These are phyloP conservation scores for Drosophila ananassae DNA, from an alignment of 1,140 invertebrate species.

Conservation along the genomic window DNA sequence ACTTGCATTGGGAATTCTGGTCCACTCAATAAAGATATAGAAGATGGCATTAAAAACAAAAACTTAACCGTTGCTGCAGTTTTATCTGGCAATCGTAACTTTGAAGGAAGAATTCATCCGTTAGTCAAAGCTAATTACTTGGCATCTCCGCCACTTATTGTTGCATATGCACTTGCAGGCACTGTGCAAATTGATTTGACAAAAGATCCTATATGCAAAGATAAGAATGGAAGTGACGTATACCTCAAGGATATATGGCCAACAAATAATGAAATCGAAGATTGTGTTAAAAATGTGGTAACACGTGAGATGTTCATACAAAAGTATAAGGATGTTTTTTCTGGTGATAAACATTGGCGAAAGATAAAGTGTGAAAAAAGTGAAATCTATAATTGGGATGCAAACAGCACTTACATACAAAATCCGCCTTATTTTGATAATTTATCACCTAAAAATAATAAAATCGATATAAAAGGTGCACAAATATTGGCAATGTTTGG, in stretches of 20 bases:
- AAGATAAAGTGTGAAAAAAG: too few relatives aligned
- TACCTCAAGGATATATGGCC: constrained; percentile 98
- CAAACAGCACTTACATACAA: too few relatives aligned
- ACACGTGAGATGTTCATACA: too few relatives aligned
- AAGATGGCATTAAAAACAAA: constrained; percentile 97
- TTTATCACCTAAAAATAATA: too few relatives aligned
- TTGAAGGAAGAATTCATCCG: constrained; percentile 98
- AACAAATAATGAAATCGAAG: too few relatives aligned
- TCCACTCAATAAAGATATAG: constrained; percentile 95
- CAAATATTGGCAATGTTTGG: too few relatives aligned
- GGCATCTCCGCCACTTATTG: constrained; percentile 96
- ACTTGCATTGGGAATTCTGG: constrained; percentile 99
- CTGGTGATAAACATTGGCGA: too few relatives aligned
- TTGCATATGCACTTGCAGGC: constrained; percentile 98
- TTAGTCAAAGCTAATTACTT: constrained; percentile 98
- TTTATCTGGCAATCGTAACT: constrained; percentile 98
- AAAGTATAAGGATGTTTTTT: too few relatives aligned
- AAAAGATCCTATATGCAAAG: constrained; percentile 91
- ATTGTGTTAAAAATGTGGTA: too few relatives aligned
- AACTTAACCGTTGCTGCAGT: constrained; percentile 97
- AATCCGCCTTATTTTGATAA: too few relatives aligned
- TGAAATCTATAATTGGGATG: too few relatives aligned
- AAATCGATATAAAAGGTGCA: too few relatives aligned
- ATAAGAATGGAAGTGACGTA: constrained; percentile 89
- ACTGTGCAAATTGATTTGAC: constrained; percentile 98